These are phyloP conservation scores for Cyrtodaria siliqua DNA, from an alignment of 2,888 invertebrate species.

Conservation along the genomic window DNA sequence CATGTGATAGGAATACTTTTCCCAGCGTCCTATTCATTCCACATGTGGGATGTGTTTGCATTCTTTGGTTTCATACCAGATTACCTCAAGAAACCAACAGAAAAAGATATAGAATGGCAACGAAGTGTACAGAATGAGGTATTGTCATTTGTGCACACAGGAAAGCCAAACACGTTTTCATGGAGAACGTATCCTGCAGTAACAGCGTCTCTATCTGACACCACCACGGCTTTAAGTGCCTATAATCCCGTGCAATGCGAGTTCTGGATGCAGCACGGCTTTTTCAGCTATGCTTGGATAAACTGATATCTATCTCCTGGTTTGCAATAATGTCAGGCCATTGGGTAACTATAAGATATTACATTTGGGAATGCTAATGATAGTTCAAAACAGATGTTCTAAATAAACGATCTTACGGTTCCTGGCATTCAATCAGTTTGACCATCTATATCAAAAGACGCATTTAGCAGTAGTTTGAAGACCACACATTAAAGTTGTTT, in stretches of 20 bases:
- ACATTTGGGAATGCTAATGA: too few relatives aligned
- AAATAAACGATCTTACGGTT: too few relatives aligned
- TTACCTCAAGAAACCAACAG: slow-evolving; percentile 59
- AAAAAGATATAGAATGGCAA: slow-evolving; percentile 68
- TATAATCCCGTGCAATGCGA: slow-evolving; percentile 74
- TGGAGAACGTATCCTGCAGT: slow-evolving; percentile 71
- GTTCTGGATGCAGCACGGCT: slow-evolving; percentile 74
- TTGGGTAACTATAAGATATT: too few relatives aligned
- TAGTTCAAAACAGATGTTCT: too few relatives aligned
- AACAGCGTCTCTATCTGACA: slow-evolving; percentile 64
- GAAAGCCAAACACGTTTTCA: slow-evolving; percentile 50
- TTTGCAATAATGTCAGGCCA: too few relatives aligned
- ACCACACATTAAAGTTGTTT: too few relatives aligned
- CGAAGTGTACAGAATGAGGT: slow-evolving; percentile 72
- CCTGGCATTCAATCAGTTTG: too few relatives aligned
- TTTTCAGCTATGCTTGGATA: slow-evolving; percentile 78
- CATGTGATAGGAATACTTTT: slow-evolving; percentile 56
- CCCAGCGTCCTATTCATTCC: slow-evolving; percentile 71
- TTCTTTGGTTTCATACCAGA: slow-evolving; percentile 73
- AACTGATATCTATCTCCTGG: slow-evolving; percentile 55
- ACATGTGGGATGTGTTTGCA: slow-evolving; percentile 76
- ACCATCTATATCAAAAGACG: too few relatives aligned
- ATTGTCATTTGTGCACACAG: slow-evolving; percentile 69
- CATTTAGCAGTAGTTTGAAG: too few relatives aligned
- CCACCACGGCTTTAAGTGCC: slow-evolving; percentile 47